phyloP scores from a whole-genome alignment of 1,140 invertebrate species.

The Bombus vancouverensis region DNA sequence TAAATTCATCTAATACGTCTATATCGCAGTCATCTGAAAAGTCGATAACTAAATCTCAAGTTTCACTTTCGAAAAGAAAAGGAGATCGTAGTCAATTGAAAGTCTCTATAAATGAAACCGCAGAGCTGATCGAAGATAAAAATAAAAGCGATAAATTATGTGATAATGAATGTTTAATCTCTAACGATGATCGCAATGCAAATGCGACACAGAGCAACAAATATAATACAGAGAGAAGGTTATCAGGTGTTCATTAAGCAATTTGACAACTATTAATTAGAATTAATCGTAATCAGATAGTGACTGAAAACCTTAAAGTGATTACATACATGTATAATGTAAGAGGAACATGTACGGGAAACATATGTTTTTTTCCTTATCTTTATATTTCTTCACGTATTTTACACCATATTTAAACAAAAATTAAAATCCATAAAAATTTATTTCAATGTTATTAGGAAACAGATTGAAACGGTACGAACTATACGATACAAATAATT shows the following conservation, averaged over 20 bases:
- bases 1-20: constrained; percentile 67
- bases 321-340: neutral
- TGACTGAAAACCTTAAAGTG: neutral
- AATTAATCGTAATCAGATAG: neutral
- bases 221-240: neutral
- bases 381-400: neutral
- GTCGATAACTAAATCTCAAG: constrained; percentile 60
- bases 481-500: neutral
- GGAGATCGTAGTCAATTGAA: constrained; percentile 75
- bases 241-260: neutral
- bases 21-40: constrained; percentile 68
- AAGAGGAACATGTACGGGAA: neutral
- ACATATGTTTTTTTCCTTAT: neutral
- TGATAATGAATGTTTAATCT: constrained; percentile 35
- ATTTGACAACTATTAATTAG: neutral
- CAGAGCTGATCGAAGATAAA: constrained; percentile 82
- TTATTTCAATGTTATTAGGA: neutral
- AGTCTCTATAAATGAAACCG: constrained; percentile 84
- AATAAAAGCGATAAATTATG: constrained; percentile 72
- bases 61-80: constrained; percentile 73
- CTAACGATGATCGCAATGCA: constrained; percentile 13
- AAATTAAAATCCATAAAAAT: neutral
- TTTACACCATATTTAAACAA: neutral
- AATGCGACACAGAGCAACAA: constrained; percentile 5
- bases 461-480: neutral